Percentiles rank a stretch among this genome's conserved stretches.
Evolutionary conservation across 2,888 invertebrate species (phyloP).

Genomic region (Rosalia funebris): DNA sequence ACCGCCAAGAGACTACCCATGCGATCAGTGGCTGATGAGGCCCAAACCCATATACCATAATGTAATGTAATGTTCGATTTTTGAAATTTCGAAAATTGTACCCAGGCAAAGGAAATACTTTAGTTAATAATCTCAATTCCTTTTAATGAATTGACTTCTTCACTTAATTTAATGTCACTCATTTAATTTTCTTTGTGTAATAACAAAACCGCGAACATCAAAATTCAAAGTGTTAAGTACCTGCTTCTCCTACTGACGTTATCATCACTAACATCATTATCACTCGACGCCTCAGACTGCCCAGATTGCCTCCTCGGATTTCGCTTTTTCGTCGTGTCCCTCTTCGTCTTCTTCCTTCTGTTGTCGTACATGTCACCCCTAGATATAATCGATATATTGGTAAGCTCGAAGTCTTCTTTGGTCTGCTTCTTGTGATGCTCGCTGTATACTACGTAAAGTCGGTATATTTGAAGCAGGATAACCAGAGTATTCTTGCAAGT

Average conservation of each 20-base stretch:
- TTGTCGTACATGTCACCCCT: conserved; percentile 57
- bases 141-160: too few species aligned
- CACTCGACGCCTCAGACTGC: conserved; percentile 42
- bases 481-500: conserved; percentile 92
- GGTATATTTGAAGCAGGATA: conserved; percentile 74
- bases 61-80: too few species aligned
- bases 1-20: too few species aligned
- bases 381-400: conserved; percentile 69
- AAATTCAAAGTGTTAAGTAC: too few species aligned
- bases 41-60: too few species aligned
- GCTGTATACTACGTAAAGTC: conserved; percentile 82
- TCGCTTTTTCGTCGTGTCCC: conserved; percentile 12
- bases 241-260: conserved; percentile 25
- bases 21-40: too few species aligned
- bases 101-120: too few species aligned
- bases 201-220: too few species aligned
- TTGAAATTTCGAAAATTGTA: too few species aligned
- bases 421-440: conserved; percentile 69
- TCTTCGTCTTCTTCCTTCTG: conserved; percentile 52
- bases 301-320: conserved; percentile 31
- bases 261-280: conserved; percentile 43
- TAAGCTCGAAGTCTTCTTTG: conserved; percentile 57
- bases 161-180: too few species aligned
- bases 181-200: too few species aligned
- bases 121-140: too few species aligned